Evolutionary conservation across 2,888 invertebrate species (phyloP).

Genomic region (Cryptocheilus praepositus): DNA sequence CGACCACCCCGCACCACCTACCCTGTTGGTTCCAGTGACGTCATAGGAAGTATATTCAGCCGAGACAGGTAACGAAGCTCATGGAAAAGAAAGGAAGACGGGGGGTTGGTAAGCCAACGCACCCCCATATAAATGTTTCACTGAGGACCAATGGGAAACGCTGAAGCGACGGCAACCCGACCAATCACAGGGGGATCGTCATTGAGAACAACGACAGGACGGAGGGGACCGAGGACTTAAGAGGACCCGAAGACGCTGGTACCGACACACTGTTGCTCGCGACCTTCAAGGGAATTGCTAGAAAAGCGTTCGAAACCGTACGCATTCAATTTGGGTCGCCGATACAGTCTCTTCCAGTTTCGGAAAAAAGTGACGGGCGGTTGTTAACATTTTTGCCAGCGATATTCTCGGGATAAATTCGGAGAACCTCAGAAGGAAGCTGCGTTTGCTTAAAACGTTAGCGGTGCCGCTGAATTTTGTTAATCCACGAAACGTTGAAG

Average conservation of each 20-base stretch:
- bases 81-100: conserved; percentile 3
- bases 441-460: too few species aligned
- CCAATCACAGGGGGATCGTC: conserved; percentile 66
- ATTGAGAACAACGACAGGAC: conserved; percentile 48
- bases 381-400: too few species aligned
- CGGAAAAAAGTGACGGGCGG: not conserved
- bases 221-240: conserved; percentile 69
- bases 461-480: not conserved
- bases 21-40: conserved; percentile 53
- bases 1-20: conserved; percentile 21
- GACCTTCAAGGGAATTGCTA: not conserved
- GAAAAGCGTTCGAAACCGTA: too few species aligned
- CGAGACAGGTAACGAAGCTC: conserved; percentile 28
- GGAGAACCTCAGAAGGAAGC: too few species aligned
- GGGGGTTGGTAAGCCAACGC: conserved; percentile 29
- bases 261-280: conserved; percentile 60
- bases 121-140: conserved; percentile 57
- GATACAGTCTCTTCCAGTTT: not conserved
- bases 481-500: not conserved
- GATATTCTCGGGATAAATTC: too few species aligned
- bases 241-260: conserved; percentile 59
- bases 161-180: conserved; percentile 42
- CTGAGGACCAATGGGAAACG: conserved; percentile 63
- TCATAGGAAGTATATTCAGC: conserved; percentile 58
- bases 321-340: too few species aligned